Base-by-base conservation (phyloP, 2,888 invertebrate genomes). In the Epinotia brunnichana region DNA sequence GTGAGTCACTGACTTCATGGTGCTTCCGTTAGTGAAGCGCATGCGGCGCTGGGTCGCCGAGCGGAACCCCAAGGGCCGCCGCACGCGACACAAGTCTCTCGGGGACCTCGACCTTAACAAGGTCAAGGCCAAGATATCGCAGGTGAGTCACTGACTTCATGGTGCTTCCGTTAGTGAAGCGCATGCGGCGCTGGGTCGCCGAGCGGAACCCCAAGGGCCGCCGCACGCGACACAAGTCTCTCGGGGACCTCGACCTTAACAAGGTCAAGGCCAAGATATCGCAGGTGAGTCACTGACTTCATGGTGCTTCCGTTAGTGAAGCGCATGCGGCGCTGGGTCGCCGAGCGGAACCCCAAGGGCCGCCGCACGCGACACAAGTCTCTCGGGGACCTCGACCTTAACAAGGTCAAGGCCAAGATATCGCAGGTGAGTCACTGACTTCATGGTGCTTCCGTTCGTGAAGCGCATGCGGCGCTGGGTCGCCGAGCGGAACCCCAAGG, bases 281-380 rank as follows among this genome's bases (percentile, higher is more conserved):
- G 2, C 66, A 66, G 66, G 66, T 66, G 2, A 13, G 51, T 51
- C 9, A 9, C n/a, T 9, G 3, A 10, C 92, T 99, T 98, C 86
- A 98, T 98, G 97, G 98, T 98, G 69, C 95, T 98, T 77, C 99
- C 99, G 53, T 99, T 98, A 86, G 95, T 99, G 29, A 98, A 97
- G 84, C 94, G 96, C 68, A 94, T 97, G 86, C 95, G 96, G 81
- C 94, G 95, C 66, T 96, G 97, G 95, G 95, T 95, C 67, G 87
- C 92, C 67, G 95, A 95, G 68, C 78, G 87, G 44, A 85, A 83
- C 74, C 81, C 88, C 0, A 81, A 84, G 85, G 1, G 89, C 83
- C 73, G 87, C 85, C 82, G 96, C 77, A 95, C 95, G 69, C 94
- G 97, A 63, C 96, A 96, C 85, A 97, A 96, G 83, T 97, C 96